Percentiles rank a stretch among this genome's conserved stretches.
Conservation (phyloP, 1,140 invertebrate genomes). For the Eriocheir sinensis region DNA sequence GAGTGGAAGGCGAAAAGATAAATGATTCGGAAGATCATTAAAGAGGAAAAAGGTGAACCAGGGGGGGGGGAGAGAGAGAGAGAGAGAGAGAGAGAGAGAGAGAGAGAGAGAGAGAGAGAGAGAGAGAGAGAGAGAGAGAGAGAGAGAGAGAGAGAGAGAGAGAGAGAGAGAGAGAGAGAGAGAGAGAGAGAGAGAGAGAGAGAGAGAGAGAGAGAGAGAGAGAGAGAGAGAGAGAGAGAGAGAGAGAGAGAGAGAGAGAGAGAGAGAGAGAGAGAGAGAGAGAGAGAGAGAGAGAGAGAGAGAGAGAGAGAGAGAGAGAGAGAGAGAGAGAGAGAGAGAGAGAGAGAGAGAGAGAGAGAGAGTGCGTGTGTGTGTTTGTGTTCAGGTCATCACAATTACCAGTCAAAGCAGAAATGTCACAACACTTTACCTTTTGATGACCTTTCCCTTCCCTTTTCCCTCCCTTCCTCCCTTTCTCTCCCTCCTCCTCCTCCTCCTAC, state of each 20-base stretch:
- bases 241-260: not conserved
- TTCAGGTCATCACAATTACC: conserved; percentile 2
- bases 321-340: not conserved
- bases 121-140: too few relatives aligned
- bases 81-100: conserved; percentile 22
- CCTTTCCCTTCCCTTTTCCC: conserved; percentile 16
- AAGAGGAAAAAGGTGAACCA: not conserved
- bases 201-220: not conserved
- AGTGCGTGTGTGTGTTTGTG: not conserved
- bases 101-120: conserved; percentile 2
- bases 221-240: not conserved
- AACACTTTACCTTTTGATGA: conserved; percentile 15
- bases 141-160: not conserved
- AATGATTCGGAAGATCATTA: not conserved
- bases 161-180: not conserved
- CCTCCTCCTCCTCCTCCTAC: not conserved
- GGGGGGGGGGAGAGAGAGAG: not conserved
- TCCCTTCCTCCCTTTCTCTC: conserved; percentile 34
- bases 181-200: not conserved
- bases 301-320: too few relatives aligned
- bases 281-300: conserved; percentile 11
- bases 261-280: conserved; percentile 22
- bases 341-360: not conserved
- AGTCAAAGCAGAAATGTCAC: not conserved
- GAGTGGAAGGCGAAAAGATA: not conserved